Evolutionary conservation across 2,797 vertebrate genomes (phyloP), one percentile per base, ranked within the genome.

Genomic region (Astyanax mexicanus): DNA sequence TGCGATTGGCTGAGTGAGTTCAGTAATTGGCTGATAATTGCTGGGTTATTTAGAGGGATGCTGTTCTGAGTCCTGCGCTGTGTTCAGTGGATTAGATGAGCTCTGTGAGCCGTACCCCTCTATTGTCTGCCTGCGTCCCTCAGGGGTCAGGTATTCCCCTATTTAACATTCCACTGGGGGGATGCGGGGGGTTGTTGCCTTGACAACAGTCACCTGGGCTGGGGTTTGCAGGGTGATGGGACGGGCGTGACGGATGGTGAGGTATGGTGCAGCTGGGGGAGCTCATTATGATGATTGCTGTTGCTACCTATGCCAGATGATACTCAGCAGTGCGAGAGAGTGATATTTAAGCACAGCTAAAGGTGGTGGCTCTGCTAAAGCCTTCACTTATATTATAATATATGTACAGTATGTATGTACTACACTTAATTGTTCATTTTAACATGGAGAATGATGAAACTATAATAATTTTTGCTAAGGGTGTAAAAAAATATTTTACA

Each of bases 131-230:
- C 21, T 25, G 21, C 10, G 10, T 23, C 25, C 70, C 23, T 32
- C 10, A 13, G 15, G 51, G 37, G 37, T 45, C 32, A 54, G 49
- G 35, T 70, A 42, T 70, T 42, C 19, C 27, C 23, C 61, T 49
- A 35, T 10, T 57, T 80, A 71, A 32, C 62, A 58, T 75, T 68
- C 62, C 51, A 15, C 17, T 35, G 60, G 21, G 74, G 54, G 67
- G 58, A 68, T 69, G 9, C 54, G 72, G 60, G 67, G 47, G 68
- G 69, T 9, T 54, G 72, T 82, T 84, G 72, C 78, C 80, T 51
- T 72, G 72, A 57, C 72, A 82, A 78, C 78, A 65, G 75, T 75
- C 77, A 81, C 67, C 74, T 80, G 52, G 64, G 57, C 32, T 60
- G 37, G 40, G 54, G 17, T 75, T 61, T 78, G 72, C 35, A 42